These are phyloP conservation scores for Arizona elegans DNA, from an alignment of 2,113 vertebrate genomes.

Conservation along the genomic window DNA sequence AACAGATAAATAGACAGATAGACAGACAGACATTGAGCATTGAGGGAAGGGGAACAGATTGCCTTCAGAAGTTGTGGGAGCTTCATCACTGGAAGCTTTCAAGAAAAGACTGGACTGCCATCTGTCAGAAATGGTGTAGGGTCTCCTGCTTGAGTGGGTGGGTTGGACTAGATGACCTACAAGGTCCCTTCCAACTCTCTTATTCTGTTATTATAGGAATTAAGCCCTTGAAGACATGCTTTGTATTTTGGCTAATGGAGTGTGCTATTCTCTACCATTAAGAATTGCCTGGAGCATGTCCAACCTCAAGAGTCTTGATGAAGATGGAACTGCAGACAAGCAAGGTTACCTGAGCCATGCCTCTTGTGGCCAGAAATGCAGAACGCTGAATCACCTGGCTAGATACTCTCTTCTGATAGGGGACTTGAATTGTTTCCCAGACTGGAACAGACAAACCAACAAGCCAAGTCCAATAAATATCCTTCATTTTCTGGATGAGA, in stretches of 20 bases:
- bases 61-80: too few relatives aligned
- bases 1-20: accelerated
- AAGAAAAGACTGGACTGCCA: too few relatives aligned
- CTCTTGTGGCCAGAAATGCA: not conserved
- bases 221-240: not conserved
- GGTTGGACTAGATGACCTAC: too few relatives aligned
- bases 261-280: not conserved
- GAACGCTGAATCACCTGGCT: not conserved
- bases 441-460: not conserved
- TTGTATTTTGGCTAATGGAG: not conserved
- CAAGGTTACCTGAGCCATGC: not conserved
- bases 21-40: too few relatives aligned
- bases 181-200: too few relatives aligned
- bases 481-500: not conserved
- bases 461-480: not conserved
- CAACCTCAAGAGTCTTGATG: not conserved
- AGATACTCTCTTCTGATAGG: not conserved
- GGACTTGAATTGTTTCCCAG: not conserved
- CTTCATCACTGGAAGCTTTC: too few relatives aligned
- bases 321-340: not conserved
- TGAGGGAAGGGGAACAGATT: too few relatives aligned
- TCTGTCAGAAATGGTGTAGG: too few relatives aligned
- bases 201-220: not conserved
- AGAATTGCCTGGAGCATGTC: not conserved
- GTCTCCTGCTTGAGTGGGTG: too few relatives aligned